These are phyloP conservation scores for Orius insidiosus DNA, from an alignment of 1,140 invertebrate species.

Conservation along the genomic window DNA sequence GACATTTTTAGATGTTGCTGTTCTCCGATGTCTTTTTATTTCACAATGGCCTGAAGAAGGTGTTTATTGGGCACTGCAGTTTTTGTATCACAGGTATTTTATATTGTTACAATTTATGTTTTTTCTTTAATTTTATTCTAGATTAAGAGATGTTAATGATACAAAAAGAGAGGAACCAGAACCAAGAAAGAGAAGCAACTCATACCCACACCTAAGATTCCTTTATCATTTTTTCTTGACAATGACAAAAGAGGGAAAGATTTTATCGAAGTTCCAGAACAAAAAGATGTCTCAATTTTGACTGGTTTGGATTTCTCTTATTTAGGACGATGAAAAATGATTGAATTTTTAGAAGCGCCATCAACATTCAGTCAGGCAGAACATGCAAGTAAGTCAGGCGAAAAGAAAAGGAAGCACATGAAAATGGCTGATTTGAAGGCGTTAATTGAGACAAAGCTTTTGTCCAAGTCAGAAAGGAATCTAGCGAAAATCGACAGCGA, in stretches of 20 bases:
- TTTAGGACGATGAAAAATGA: slow-evolving; percentile 8
- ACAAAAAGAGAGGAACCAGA: slow-evolving; percentile 52
- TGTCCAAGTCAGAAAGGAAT: slow-evolving; percentile 79
- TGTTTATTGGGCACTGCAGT: slow-evolving; percentile 92
- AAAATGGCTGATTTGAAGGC: slow-evolving; percentile 78
- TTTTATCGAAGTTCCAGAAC: slow-evolving; percentile 54
- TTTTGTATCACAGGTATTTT: slow-evolving; percentile 62
- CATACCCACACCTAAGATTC: slow-evolving; percentile 80
- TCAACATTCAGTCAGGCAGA: slow-evolving; percentile 24
- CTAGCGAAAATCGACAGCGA: slow-evolving; percentile 75
- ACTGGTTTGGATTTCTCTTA: slow-evolving; percentile 25
- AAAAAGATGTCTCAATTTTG: slow-evolving; percentile 38
- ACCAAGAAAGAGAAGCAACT: slow-evolving; percentile 70
- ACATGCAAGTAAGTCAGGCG: slow-evolving; percentile 44
- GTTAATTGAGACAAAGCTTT: slow-evolving; percentile 77
- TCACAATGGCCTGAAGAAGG: slow-evolving; percentile 96
- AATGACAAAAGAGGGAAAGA: slow-evolving; percentile 52
- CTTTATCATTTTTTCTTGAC: slow-evolving; percentile 64
- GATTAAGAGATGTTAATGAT: slow-evolving; percentile 63
- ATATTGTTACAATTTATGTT: slow-evolving; percentile 8
- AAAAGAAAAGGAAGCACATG: slow-evolving; percentile 58
- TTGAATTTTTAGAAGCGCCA: slow-evolving; percentile 26
- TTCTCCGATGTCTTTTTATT: slow-evolving; percentile 89
- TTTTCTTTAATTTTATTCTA: slow-evolving; percentile 23
- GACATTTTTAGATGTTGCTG: slow-evolving; percentile 89